Conservation (phyloP, 2,113 vertebrate species). For the Megalops atlanticus region DNA sequence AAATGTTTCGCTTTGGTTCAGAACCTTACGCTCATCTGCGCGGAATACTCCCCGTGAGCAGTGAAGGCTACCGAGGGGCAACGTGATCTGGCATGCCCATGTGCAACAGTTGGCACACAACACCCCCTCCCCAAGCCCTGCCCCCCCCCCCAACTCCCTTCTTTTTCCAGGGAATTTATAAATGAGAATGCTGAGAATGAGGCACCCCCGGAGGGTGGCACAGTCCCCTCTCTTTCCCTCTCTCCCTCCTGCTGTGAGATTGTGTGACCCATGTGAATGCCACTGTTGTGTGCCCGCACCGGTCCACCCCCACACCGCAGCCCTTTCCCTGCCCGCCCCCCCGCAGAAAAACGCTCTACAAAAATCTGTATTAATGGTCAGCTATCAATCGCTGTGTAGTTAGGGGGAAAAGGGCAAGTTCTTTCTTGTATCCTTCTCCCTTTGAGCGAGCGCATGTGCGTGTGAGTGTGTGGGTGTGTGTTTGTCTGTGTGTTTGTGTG, state of each 20-base stretch:
- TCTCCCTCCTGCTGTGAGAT: constrained; percentile 10
- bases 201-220: background rate
- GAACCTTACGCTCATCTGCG: background rate
- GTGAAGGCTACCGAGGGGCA: background rate
- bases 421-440: no score
- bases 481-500: no score
- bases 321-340: background rate
- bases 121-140: background rate
- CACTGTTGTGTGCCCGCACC: constrained; percentile 1
- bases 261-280: constrained; percentile 6
- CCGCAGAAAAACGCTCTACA: background rate
- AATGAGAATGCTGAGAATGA: background rate
- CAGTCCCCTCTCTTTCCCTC: background rate
- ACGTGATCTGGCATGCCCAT: background rate
- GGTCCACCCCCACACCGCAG: background rate
- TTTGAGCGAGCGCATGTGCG: background rate
- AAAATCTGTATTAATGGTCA: background rate
- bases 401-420: background rate
- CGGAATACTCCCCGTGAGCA: background rate
- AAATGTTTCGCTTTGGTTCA: no score
- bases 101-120: background rate
- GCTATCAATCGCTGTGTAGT: background rate
- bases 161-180: background rate
- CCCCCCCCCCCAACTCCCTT: background rate
- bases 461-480: background rate